A percentile compares a stretch with the other conserved stretches of the same genome.
These are phyloP conservation scores for Pogonocichla stellata DNA, from an alignment of 2,113 vertebrate genomes.

Conservation along the genomic window DNA sequence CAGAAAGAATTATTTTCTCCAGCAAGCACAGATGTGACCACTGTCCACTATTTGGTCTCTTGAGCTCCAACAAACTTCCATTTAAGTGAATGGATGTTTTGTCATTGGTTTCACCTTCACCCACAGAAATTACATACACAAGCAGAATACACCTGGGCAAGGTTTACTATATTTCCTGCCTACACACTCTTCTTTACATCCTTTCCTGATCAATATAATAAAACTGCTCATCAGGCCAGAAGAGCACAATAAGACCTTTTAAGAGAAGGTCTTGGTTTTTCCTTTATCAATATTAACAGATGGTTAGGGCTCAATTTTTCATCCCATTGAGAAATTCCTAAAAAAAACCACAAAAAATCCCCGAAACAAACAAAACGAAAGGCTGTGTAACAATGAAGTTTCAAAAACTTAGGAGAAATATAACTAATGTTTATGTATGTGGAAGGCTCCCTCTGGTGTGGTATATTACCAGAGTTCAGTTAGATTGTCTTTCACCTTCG, in stretches of 20 bases:
- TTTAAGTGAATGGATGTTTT: neutral
- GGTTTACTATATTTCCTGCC: neutral
- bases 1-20: neutral
- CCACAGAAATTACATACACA: neutral
- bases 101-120: neutral
- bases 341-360: neutral
- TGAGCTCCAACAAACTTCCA: neutral
- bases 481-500: constrained; percentile 14
- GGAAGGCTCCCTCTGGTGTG: neutral
- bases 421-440: neutral
- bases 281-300: neutral
- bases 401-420: neutral
- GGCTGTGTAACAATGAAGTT: neutral
- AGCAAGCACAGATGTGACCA: neutral
- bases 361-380: neutral
- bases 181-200: neutral
- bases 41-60: neutral
- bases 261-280: neutral
- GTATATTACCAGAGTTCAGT: neutral
- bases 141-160: neutral
- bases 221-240: neutral
- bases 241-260: neutral
- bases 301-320: neutral
- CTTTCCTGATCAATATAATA: neutral
- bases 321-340: neutral